A percentile compares a stretch with the other conserved stretches of the same genome.
phyloP scores from a whole-genome alignment of 2,888 invertebrate species.

The Polydesmus complanatus region DNA sequence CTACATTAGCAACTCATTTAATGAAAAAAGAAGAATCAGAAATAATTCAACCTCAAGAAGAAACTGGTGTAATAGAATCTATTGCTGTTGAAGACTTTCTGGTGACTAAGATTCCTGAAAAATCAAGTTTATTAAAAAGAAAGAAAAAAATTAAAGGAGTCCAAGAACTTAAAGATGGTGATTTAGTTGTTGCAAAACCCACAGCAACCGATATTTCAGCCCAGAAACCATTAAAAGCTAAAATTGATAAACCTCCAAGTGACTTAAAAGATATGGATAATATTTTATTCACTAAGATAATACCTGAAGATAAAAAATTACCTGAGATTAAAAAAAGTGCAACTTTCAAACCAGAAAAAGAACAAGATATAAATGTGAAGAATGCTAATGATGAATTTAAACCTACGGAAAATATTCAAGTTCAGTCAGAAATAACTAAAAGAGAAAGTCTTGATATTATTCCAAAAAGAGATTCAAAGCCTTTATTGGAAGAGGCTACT shows the following conservation, averaged over 20 bases:
- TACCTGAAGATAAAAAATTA: no score
- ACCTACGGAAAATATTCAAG: not conserved
- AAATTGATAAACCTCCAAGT: not conserved
- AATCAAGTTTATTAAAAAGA: not conserved
- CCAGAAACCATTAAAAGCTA: not conserved
- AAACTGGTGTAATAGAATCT: conserved; percentile 1
- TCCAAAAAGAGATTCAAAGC: no score
- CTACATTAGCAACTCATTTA: no score
- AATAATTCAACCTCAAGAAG: conserved; percentile 4
- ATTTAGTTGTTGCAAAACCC: not conserved
- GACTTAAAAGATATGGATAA: no score
- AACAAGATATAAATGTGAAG: not conserved
- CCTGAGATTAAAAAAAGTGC: conserved; percentile 8
- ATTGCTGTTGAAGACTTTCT: no score
- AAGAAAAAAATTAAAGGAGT: conserved; percentile 1
- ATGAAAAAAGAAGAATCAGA: conserved; percentile 9
- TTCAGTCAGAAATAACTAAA: not conserved
- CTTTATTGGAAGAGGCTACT: no score
- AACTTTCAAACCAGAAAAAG: conserved; percentile 10
- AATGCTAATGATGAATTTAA: not conserved
- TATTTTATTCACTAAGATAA: no score
- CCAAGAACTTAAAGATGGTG: not conserved
- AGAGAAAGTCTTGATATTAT: not conserved
- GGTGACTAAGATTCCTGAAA: no score
- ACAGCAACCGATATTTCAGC: conserved; percentile 4